Percentiles rank a stretch among this genome's conserved stretches.
These are phyloP conservation scores for Copidosoma floridanum DNA, from an alignment of 1,140 invertebrate genomes.

Conservation along the genomic window DNA sequence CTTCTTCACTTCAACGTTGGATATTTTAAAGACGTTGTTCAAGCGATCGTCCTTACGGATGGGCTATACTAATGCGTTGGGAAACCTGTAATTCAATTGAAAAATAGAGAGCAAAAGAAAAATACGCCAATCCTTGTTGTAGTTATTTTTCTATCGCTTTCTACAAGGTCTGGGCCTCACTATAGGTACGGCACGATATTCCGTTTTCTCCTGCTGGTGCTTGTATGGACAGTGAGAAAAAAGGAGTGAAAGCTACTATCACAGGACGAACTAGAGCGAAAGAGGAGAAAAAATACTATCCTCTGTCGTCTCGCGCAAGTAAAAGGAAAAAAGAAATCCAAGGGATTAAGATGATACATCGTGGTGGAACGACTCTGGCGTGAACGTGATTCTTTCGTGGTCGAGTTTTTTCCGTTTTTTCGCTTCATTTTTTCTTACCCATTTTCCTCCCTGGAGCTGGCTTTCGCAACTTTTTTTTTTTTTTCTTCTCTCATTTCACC, in stretches of 20 bases:
- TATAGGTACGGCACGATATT: no score
- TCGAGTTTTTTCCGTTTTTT: conserved; percentile 12
- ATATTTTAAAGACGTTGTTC: no score
- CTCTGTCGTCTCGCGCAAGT: conserved; percentile 27
- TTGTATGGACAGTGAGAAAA: neutral
- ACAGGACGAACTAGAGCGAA: neutral
- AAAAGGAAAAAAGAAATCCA: conserved; percentile 41
- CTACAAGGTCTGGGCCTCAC: neutral
- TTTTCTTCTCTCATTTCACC: no score
- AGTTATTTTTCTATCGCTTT: no score
- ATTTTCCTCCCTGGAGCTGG: no score
- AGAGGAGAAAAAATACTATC: conserved; percentile 16
- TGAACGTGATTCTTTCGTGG: conserved; percentile 41
- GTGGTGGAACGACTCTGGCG: conserved; percentile 24
- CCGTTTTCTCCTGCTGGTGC: no score
- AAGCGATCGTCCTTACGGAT: no score
- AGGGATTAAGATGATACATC: conserved; percentile 45
- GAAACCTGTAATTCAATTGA: conserved; percentile 47
- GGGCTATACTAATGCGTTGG: no score
- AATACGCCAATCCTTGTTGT: no score
- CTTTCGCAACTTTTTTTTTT: no score
- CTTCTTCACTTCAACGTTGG: no score
- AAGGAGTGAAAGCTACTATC: neutral
- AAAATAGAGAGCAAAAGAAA: conserved; percentile 47
- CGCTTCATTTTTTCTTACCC: neutral